Base-by-base conservation (phyloP, 2,888 invertebrate species). In the Epiblema foenella region DNA sequence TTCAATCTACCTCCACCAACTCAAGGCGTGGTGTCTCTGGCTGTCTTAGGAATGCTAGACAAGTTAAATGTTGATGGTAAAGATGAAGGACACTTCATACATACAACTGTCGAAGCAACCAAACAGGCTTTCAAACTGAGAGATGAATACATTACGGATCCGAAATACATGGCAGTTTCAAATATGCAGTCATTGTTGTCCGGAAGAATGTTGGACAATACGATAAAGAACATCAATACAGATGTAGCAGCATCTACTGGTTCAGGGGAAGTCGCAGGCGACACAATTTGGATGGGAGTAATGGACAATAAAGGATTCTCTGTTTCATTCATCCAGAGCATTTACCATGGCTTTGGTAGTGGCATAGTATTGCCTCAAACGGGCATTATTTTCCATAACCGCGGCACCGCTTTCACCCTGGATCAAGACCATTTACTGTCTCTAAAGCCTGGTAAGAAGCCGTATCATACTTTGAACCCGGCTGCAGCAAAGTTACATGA, bases 261-360 rank as follows among this genome's bases (percentile, higher is more conserved):
- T 39, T 77, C 81, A 57, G 85, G 85, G 0, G 85, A 84, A 76
- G 89, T 89, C 1, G 80, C 86, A 2, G 91, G 90, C 9, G 93
- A 92, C 71, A 93, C 93, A 15, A 78, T 93, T 68, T 93, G 93
- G 93, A 83, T 93, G 84, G 93, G 92, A 12, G 84, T 85, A 11
- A 91, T 92, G 90, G 93, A 93, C 74, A 83, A 74, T 58, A 89
- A 86, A 79, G 93, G 93, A 0, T 93, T 87, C 78, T 91, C 90
- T 15, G 90, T 93, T 54, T 92, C 92, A 52, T 93, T 89, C 75
- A 93, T 93, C 75, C 93, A 93, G 77, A 93, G 93, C 68, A 72
- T 86, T 72, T 93, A 89, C 74, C 82, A 87, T 72, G 66, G 73
- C 15, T 93, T 86, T 74, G 93, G 93, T 0, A 92, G 93, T 77